phyloP scores from a whole-genome alignment of 2,113 vertebrate genomes.

The Thermophis baileyi region DNA sequence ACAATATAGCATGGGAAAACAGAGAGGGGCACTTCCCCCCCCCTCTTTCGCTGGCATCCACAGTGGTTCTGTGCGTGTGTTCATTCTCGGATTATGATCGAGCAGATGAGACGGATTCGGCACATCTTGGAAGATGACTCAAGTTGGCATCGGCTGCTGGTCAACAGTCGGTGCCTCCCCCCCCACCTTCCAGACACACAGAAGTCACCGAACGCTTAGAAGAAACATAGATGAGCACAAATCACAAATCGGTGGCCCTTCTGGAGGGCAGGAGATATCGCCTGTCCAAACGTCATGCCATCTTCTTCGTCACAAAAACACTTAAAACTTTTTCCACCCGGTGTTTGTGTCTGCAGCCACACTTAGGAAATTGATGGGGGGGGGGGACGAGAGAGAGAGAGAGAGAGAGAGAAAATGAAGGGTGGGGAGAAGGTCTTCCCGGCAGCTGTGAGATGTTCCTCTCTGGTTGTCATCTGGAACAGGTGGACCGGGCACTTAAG shows the following conservation, averaged over 20 bases:
- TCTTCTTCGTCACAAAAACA: neutral
- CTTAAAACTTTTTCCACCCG: neutral
- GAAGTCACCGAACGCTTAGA: neutral
- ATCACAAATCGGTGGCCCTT: neutral
- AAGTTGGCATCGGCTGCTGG: neutral
- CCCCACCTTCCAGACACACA: no score
- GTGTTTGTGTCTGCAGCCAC: neutral
- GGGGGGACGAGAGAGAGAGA: no score
- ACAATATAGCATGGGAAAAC: neutral
- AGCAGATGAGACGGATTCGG: neutral
- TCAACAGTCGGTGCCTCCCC: neutral
- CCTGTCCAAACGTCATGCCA: neutral
- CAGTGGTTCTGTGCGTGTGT: neutral
- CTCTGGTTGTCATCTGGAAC: slow-evolving; percentile 23
- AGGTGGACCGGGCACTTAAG: slow-evolving; percentile 15
- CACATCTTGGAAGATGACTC: neutral
- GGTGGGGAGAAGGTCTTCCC: neutral
- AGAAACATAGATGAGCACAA: neutral
- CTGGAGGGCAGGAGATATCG: no score
- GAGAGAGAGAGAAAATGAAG: neutral
- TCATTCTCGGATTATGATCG: neutral
- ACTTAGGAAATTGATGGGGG: neutral
- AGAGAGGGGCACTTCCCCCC: no score
- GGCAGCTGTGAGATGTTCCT: slow-evolving; percentile 29
- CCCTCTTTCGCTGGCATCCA: neutral